Conservation (phyloP, 37 sponge, comb jelly and placozoan species). For the Tethya wilhelma region DNA sequence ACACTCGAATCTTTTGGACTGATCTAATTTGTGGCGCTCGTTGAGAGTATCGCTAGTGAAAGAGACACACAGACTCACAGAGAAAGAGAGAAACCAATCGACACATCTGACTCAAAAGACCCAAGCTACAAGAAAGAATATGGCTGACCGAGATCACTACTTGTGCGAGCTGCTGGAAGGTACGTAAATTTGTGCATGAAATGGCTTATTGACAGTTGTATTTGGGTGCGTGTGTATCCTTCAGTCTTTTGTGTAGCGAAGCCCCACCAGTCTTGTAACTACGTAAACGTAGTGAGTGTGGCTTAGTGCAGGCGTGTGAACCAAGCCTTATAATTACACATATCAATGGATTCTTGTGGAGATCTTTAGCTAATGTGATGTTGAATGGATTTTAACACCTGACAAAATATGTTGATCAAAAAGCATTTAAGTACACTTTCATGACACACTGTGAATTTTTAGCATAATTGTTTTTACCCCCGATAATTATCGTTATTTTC, state of each 20-base stretch:
- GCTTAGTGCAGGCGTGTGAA: not conserved
- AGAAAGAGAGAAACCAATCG: not conserved
- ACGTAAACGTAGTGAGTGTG: not conserved
- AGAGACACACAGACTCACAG: too few relatives aligned
- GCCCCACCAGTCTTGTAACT: too few relatives aligned
- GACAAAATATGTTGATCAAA: too few relatives aligned
- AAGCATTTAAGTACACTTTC: too few relatives aligned
- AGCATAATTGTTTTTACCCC: not conserved
- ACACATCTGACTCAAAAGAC: not conserved
- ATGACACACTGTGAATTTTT: not conserved
- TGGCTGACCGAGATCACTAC: conserved; percentile 45
- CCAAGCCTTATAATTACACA: not conserved
- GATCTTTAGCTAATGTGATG: not conserved
- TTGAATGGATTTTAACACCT: not conserved
- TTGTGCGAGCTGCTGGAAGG: conserved; percentile 63
- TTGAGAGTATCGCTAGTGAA: too few relatives aligned
- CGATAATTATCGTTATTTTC: not conserved
- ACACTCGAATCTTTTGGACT: too few relatives aligned
- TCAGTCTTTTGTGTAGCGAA: too few relatives aligned
- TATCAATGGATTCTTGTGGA: not conserved
- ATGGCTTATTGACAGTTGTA: not conserved
- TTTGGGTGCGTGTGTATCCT: not conserved
- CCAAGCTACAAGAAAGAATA: not conserved
- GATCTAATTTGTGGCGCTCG: too few relatives aligned
- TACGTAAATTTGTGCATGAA: not conserved